Percentiles rank a stretch among this genome's conserved stretches.
These are phyloP conservation scores for Pseudotriccus pelzelni DNA, from an alignment of 2,797 vertebrate species.

Conservation along the genomic window DNA sequence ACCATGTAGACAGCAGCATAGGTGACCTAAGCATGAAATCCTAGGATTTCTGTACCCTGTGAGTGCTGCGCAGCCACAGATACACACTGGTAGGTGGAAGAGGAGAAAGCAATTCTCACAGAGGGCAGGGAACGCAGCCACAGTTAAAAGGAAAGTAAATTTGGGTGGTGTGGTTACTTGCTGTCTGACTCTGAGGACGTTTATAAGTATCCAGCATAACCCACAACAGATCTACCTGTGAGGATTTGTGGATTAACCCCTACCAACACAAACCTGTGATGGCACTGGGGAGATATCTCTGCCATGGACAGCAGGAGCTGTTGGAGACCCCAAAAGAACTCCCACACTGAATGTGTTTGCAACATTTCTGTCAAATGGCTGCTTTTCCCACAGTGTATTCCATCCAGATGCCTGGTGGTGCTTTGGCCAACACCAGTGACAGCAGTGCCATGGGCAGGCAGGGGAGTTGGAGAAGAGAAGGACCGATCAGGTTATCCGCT, in stretches of 20 bases:
- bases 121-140: conserved; percentile 25
- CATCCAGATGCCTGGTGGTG: background rate
- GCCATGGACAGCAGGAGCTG: background rate
- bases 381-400: background rate
- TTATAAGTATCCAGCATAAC: conserved; percentile 3
- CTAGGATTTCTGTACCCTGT: background rate
- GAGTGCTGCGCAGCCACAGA: background rate
- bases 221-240: conserved; percentile 20
- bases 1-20: background rate
- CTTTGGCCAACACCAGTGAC: background rate
- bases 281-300: background rate
- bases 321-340: background rate
- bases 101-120: background rate
- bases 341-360: background rate
- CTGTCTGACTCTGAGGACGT: background rate
- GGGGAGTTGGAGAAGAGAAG: background rate
- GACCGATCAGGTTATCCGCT: background rate
- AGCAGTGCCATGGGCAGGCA: background rate
- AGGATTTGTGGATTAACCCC: conserved; percentile 35
- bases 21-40: background rate
- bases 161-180: conserved; percentile 28
- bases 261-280: background rate
- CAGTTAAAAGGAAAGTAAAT: conserved; percentile 31
- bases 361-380: background rate
- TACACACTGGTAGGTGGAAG: background rate